These are phyloP conservation scores for Eristalis intricaria DNA, from an alignment of 2,888 invertebrate genomes.

Conservation along the genomic window DNA sequence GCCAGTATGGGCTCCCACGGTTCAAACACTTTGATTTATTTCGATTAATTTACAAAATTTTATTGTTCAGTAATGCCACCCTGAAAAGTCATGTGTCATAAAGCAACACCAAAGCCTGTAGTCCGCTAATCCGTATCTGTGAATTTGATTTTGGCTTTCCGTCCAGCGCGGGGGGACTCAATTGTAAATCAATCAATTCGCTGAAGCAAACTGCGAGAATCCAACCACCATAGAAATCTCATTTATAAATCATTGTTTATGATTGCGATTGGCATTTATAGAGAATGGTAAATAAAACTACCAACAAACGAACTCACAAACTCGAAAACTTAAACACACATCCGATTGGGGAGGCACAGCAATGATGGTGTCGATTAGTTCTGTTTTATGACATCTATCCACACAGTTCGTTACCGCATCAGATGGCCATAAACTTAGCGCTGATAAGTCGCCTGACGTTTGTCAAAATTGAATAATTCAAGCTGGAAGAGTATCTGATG, in stretches of 20 bases:
- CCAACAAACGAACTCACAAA: conserved; percentile 33
- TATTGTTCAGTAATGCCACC: conserved; percentile 25
- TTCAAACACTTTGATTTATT: neutral
- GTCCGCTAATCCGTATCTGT: conserved; percentile 20
- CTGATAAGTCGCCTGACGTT: conserved; percentile 11
- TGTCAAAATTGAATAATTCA: conserved; percentile 5
- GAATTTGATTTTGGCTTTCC: conserved; percentile 1
- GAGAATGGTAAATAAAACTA: conserved; percentile 44
- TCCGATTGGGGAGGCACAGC: neutral
- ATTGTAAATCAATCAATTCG: conserved; percentile 55
- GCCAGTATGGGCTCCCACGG: neutral
- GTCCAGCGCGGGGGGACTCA: neutral
- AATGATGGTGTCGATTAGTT: conserved; percentile 42
- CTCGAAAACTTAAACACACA: conserved; percentile 48
- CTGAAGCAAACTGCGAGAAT: neutral
- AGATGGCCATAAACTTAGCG: conserved; percentile 46
- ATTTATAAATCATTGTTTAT: conserved; percentile 63
- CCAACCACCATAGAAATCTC: conserved; percentile 25
- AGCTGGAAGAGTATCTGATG: neutral
- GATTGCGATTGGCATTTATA: conserved; percentile 59
- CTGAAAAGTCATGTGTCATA: conserved; percentile 18
- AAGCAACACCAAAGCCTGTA: conserved; percentile 4
- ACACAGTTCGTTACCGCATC: conserved; percentile 35
- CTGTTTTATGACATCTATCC: conserved; percentile 51
- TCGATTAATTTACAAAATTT: conserved; percentile 12